These are phyloP conservation scores for Chrysocyon brachyurus DNA, from an alignment of 2,797 vertebrate genomes.

Conservation along the genomic window DNA sequence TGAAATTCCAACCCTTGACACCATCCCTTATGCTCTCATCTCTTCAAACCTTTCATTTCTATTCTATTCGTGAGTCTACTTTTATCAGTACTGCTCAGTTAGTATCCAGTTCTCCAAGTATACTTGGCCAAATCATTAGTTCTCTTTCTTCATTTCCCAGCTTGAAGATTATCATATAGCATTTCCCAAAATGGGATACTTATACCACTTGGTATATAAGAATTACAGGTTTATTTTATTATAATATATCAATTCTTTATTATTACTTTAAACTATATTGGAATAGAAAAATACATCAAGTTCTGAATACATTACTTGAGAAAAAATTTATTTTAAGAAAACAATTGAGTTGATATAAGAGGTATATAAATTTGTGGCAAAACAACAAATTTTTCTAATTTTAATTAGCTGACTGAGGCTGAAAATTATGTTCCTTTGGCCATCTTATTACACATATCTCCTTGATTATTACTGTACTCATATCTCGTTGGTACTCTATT, in stretches of 20 bases:
- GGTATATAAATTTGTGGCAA: not conserved
- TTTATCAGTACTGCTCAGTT: not conserved
- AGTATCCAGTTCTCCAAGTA: not conserved
- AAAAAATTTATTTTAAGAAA: not conserved
- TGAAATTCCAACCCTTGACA: not conserved
- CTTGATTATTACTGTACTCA: not conserved
- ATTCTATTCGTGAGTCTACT: not conserved
- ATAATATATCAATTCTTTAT: not conserved
- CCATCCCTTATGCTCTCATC: not conserved
- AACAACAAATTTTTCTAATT: not conserved
- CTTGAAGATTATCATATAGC: not conserved
- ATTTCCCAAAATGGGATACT: not conserved
- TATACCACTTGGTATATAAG: not conserved
- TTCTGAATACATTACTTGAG: not conserved
- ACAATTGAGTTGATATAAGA: not conserved
- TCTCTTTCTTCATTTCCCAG: not conserved
- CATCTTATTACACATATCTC: not conserved
- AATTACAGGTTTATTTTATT: not conserved
- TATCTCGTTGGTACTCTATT: not conserved
- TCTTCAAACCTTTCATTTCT: not conserved
- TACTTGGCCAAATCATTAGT: not conserved
- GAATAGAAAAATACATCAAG: not conserved
- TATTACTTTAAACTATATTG: not conserved
- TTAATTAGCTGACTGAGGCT: not conserved
- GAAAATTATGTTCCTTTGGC: not conserved